These are phyloP conservation scores for Penaeus chinensis DNA, from an alignment of 1,140 invertebrate species.

Conservation along the genomic window DNA sequence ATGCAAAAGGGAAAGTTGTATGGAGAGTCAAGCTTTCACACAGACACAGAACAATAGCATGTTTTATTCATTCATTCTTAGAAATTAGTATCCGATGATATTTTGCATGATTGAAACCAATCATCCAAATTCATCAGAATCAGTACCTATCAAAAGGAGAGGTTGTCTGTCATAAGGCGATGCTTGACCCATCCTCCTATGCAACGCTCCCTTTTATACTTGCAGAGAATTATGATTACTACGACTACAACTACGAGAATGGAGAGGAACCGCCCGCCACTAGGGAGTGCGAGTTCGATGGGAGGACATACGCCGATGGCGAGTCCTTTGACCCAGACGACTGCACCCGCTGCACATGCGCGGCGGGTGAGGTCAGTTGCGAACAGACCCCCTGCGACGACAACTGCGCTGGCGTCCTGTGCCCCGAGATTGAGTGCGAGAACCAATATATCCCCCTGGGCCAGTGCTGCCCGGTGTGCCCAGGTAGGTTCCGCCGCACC, in stretches of 20 bases:
- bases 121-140: slow-evolving; percentile 25
- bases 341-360: slow-evolving; percentile 77
- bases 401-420: slow-evolving; percentile 69
- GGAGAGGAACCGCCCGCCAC: slow-evolving; percentile 33
- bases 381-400: slow-evolving; percentile 65
- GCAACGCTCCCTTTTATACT: slow-evolving; percentile 62
- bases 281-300: slow-evolving; percentile 69
- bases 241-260: slow-evolving; percentile 57
- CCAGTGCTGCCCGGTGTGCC: slow-evolving; percentile 72
- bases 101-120: slow-evolving; percentile 20
- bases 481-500: slow-evolving; percentile 56
- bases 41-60: slow-evolving; percentile 56
- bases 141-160: neutral
- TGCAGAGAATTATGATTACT: slow-evolving; percentile 61
- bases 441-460: slow-evolving; percentile 71
- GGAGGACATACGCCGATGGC: slow-evolving; percentile 73
- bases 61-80: slow-evolving; percentile 11
- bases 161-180: slow-evolving; percentile 25
- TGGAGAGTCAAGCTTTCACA: slow-evolving; percentile 51
- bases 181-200: slow-evolving; percentile 35
- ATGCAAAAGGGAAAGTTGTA: slow-evolving; percentile 56
- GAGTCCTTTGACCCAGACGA: slow-evolving; percentile 75
- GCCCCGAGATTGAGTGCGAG: slow-evolving; percentile 68
- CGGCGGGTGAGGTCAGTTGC: slow-evolving; percentile 73
- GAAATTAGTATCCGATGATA: slow-evolving; percentile 7